phyloP scores from a whole-genome alignment of 2,797 vertebrate genomes.

The Eulemur albifrons region DNA sequence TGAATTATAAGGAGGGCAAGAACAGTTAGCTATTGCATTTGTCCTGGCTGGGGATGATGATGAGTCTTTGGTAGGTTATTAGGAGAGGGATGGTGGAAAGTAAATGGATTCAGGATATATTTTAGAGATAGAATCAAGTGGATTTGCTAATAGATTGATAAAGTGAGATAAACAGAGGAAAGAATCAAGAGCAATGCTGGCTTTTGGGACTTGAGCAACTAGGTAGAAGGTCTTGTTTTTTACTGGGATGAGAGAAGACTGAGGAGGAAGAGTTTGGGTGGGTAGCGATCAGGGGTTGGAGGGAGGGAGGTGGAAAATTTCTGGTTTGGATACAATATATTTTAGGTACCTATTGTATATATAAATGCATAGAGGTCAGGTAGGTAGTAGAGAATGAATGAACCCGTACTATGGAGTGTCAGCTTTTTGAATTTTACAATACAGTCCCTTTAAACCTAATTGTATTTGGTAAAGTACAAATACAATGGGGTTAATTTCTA shows the following conservation, averaged over 20 bases:
- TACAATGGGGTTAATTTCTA: not conserved
- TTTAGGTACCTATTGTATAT: not conserved
- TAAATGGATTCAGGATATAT: not conserved
- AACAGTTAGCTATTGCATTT: not conserved
- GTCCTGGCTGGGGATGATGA: not conserved
- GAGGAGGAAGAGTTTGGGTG: not conserved
- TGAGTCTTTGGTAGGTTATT: not conserved
- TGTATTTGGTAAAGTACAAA: not conserved
- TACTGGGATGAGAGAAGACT: not conserved
- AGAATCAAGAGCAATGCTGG: not conserved
- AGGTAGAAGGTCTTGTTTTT: not conserved
- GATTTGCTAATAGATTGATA: not conserved
- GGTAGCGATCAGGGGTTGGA: not conserved
- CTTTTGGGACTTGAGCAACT: not conserved
- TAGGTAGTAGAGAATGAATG: not conserved
- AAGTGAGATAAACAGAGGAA: not conserved
- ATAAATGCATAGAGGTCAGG: not conserved
- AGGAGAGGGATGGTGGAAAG: not conserved
- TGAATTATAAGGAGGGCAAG: not conserved
- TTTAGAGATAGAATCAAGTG: slow-evolving; percentile 2
- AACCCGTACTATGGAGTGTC: not conserved
- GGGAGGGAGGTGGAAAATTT: not conserved
- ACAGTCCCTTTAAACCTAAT: not conserved
- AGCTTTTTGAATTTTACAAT: not conserved
- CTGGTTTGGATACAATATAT: not conserved